A percentile compares a stretch with the other conserved stretches of the same genome.
Evolutionary conservation across 1,140 invertebrate genomes (phyloP).

Genomic region (Pseudomyrmex concolor): DNA sequence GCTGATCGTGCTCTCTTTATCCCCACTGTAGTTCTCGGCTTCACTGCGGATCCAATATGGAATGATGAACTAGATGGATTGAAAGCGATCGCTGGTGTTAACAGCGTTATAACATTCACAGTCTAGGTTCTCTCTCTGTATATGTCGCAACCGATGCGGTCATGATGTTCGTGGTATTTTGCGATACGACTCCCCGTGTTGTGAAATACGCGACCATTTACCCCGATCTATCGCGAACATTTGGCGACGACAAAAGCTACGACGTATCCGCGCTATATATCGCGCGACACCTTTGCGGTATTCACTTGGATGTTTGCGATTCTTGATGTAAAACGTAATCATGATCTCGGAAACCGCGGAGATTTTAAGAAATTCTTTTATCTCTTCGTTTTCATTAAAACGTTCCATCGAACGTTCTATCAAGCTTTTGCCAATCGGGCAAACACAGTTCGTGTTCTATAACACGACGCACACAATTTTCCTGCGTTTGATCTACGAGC

Average conservation of each 20-base stretch:
- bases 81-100: constrained; percentile 84
- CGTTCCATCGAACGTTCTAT: constrained; percentile 14
- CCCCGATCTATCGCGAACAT: constrained; percentile 48
- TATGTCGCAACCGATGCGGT: constrained; percentile 70
- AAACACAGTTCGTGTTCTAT: constrained; percentile 10
- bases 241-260: constrained; percentile 30
- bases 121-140: constrained; percentile 50
- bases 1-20: constrained; percentile 19
- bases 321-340: neutral
- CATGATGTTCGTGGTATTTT: constrained; percentile 74
- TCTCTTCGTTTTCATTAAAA: neutral
- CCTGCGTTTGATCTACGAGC: constrained; percentile 62
- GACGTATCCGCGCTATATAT: neutral
- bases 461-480: constrained; percentile 15
- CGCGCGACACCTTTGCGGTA: constrained; percentile 9
- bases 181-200: constrained; percentile 49
- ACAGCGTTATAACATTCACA: constrained; percentile 80
- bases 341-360: no score
- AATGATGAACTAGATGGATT: constrained; percentile 84
- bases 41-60: constrained; percentile 74
- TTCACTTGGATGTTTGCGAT: constrained; percentile 40
- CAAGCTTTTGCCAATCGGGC: constrained; percentile 16
- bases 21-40: constrained; percentile 2
- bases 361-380: neutral
- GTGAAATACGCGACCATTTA: constrained; percentile 42